Conservation (phyloP, 2,888 invertebrate species). For the Minunthozetes semirufus region DNA sequence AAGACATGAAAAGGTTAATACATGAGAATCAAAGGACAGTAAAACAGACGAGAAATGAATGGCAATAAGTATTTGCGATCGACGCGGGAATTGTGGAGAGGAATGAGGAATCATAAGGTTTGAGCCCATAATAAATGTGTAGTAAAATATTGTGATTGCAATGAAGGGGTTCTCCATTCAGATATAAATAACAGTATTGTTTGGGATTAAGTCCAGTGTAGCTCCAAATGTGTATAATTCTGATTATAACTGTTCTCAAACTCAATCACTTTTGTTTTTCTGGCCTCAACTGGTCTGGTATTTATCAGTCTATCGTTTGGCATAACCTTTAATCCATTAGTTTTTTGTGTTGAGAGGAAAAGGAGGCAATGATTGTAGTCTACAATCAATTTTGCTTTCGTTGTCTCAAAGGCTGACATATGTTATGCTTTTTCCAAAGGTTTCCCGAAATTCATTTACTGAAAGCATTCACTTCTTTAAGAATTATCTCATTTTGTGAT, state of each 20-base stretch:
- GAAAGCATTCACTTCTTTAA: no score
- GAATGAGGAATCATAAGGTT: slow-evolving; percentile 13
- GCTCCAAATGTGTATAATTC: not conserved
- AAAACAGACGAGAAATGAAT: slow-evolving; percentile 4
- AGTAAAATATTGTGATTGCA: not conserved
- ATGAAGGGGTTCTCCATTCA: not conserved
- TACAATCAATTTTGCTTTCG: not conserved
- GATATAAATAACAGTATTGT: not conserved
- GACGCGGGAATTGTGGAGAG: slow-evolving; percentile 9
- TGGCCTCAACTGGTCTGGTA: not conserved
- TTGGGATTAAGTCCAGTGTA: not conserved
- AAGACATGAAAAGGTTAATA: not conserved
- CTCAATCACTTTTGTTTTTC: no score
- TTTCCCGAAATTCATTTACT: not conserved
- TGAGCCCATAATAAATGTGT: slow-evolving; percentile 12
- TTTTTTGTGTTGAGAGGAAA: not conserved
- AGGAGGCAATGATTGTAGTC: not conserved
- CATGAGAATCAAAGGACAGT: not conserved
- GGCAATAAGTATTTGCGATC: slow-evolving; percentile 23
- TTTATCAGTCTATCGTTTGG: not conserved
- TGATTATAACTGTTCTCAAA: no score
- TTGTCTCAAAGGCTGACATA: not conserved
- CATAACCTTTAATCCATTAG: slow-evolving; percentile 10
- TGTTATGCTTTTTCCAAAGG: not conserved
- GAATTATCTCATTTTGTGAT: no score